Conservation (phyloP, 92 coral and sea anemone species). For the Palythoa grandis region DNA sequence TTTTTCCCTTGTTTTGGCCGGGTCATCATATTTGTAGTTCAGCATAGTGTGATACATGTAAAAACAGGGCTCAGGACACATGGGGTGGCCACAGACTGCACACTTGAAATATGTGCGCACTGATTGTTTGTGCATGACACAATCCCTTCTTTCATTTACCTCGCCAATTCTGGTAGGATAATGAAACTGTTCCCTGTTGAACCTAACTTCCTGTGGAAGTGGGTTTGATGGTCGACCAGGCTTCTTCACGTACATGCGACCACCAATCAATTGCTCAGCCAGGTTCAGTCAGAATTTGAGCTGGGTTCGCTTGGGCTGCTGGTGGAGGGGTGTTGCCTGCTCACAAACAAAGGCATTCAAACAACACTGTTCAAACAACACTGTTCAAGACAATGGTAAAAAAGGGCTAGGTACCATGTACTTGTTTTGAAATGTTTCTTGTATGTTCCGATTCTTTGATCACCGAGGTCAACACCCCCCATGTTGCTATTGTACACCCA, state of each 20-base stretch:
- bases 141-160: slow-evolving; percentile 22
- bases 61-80: slow-evolving; percentile 46
- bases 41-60: slow-evolving; percentile 44
- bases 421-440: slow-evolving; percentile 40
- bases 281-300: background rate
- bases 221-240: slow-evolving; percentile 49
- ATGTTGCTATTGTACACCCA: slow-evolving; percentile 15
- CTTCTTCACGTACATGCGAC: slow-evolving; percentile 35
- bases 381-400: slow-evolving; percentile 37
- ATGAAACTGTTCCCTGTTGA: slow-evolving; percentile 35
- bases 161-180: slow-evolving; percentile 30
- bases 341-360: slow-evolving; percentile 40
- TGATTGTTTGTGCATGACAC: slow-evolving; percentile 51
- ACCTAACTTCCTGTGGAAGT: slow-evolving; percentile 45
- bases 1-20: slow-evolving; percentile 48
- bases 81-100: slow-evolving; percentile 34
- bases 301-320: slow-evolving; percentile 15
- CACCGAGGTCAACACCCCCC: slow-evolving; percentile 51
- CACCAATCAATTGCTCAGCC: slow-evolving; percentile 3
- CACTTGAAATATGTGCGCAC: slow-evolving; percentile 45
- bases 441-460: slow-evolving; percentile 43
- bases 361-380: slow-evolving; percentile 53
- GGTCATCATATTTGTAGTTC: slow-evolving; percentile 44
- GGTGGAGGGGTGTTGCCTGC: slow-evolving; percentile 26
- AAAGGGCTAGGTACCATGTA: slow-evolving; percentile 41